These are phyloP conservation scores for Zaprionus ornatus DNA, from an alignment of 1,140 invertebrate genomes.

Conservation along the genomic window DNA sequence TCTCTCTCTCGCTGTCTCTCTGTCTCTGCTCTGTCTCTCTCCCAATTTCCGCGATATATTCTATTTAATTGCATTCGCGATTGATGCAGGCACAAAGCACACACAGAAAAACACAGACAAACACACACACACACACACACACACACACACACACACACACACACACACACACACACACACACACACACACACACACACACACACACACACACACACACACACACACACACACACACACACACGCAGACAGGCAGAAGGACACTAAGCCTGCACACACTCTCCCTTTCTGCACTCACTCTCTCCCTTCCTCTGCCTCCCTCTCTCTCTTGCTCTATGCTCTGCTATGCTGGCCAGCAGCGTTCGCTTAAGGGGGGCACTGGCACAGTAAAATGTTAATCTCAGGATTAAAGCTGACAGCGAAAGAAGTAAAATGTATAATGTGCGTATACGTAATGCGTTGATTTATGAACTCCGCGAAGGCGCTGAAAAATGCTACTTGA, in stretches of 20 bases:
- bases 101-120: slow-evolving; percentile 8
- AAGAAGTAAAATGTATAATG: slow-evolving; percentile 42
- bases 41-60: slow-evolving; percentile 56
- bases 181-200: slow-evolving; percentile 2
- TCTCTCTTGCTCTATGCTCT: too few relatives aligned
- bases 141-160: background rate
- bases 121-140: background rate
- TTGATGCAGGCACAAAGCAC: slow-evolving; percentile 41
- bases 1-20: background rate
- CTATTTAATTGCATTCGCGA: slow-evolving; percentile 78
- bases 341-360: slow-evolving; percentile 15
- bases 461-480: slow-evolving; percentile 55
- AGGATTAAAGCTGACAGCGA: slow-evolving; percentile 64
- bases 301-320: background rate
- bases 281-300: background rate
- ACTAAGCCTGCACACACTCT: slow-evolving; percentile 27
- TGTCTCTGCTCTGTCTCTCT: background rate
- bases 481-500: slow-evolving; percentile 12
- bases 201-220: slow-evolving; percentile 1
- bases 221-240: slow-evolving; percentile 5
- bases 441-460: slow-evolving; percentile 43
- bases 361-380: background rate
- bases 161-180: slow-evolving; percentile 4
- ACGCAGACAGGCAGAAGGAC: slow-evolving; percentile 24
- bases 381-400: slow-evolving; percentile 62